These are phyloP conservation scores for Tenthredo amoena DNA, from an alignment of 2,888 invertebrate genomes.

Conservation along the genomic window DNA sequence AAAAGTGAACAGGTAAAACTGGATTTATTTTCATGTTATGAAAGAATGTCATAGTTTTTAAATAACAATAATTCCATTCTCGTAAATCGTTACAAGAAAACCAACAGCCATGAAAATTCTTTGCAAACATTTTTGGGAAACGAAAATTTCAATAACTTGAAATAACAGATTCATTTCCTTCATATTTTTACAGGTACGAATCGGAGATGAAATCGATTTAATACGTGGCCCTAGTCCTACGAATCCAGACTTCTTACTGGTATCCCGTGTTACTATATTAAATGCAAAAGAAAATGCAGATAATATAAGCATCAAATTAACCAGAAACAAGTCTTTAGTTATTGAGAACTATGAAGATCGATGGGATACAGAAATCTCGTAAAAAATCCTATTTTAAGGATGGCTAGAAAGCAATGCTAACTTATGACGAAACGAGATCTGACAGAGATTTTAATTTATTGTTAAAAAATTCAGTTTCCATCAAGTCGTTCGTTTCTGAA, in stretches of 20 bases:
- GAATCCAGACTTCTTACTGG: conserved; percentile 85
- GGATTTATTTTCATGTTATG: conserved; percentile 32
- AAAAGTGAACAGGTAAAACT: conserved; percentile 85
- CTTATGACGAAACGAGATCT: neutral
- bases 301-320: conserved; percentile 79
- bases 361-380: conserved; percentile 72
- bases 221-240: conserved; percentile 84
- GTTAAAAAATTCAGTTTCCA: neutral
- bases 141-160: neutral
- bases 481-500: neutral
- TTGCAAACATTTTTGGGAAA: neutral
- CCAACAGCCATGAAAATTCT: neutral
- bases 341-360: conserved; percentile 87
- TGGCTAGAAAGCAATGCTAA: neutral
- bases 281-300: conserved; percentile 80
- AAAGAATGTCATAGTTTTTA: conserved; percentile 57
- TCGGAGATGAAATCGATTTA: conserved; percentile 90
- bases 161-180: conserved; percentile 48
- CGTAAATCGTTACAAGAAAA: neutral
- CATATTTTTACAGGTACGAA: conserved; percentile 79
- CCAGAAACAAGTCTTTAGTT: conserved; percentile 85
- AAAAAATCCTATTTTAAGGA: neutral
- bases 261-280: conserved; percentile 86
- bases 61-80: conserved; percentile 49
- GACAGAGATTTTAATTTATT: neutral